Percentiles rank a stretch among this genome's conserved stretches.
phyloP scores from a whole-genome alignment of 1,140 invertebrate genomes.

The Apis florea region DNA sequence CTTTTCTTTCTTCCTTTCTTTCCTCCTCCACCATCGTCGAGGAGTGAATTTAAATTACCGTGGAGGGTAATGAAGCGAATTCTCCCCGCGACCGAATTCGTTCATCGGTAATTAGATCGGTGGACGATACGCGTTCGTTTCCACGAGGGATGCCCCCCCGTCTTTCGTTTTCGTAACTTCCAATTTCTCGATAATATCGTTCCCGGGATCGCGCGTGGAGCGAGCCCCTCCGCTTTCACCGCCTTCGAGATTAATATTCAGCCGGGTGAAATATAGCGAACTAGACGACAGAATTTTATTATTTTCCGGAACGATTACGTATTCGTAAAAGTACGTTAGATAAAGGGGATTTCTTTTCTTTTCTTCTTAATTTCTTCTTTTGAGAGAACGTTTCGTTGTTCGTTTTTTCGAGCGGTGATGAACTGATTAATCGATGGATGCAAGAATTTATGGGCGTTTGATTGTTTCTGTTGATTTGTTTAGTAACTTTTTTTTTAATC shows the following conservation, averaged over 20 bases:
- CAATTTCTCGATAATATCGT: constrained; percentile 37
- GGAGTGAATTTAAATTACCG: constrained; percentile 21
- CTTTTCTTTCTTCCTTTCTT: neutral
- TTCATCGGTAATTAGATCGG: constrained; percentile 31
- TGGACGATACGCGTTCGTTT: constrained; percentile 11
- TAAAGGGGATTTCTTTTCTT: neutral
- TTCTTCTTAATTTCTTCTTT: neutral
- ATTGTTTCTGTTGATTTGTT: no score
- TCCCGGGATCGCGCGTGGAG: neutral
- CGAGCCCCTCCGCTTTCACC: neutral
- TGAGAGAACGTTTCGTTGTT: neutral
- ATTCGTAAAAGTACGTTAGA: neutral
- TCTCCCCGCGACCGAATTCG: constrained; percentile 22
- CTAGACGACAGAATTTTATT: constrained; percentile 6
- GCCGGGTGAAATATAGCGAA: constrained; percentile 26
- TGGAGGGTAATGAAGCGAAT: constrained; percentile 22
- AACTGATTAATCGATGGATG: no score
- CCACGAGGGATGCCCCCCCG: constrained; percentile 14
- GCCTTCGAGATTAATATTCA: constrained; percentile 34
- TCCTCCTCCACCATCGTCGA: neutral
- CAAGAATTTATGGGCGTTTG: no score
- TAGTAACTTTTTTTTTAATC: no score
- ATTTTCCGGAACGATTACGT: constrained; percentile 5
- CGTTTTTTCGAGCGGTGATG: no score
- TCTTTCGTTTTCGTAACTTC: constrained; percentile 39